A percentile compares a stretch with the other conserved stretches of the same genome.
Conservation (phyloP, 2,797 vertebrate genomes). For the Gambelia wislizenii region DNA sequence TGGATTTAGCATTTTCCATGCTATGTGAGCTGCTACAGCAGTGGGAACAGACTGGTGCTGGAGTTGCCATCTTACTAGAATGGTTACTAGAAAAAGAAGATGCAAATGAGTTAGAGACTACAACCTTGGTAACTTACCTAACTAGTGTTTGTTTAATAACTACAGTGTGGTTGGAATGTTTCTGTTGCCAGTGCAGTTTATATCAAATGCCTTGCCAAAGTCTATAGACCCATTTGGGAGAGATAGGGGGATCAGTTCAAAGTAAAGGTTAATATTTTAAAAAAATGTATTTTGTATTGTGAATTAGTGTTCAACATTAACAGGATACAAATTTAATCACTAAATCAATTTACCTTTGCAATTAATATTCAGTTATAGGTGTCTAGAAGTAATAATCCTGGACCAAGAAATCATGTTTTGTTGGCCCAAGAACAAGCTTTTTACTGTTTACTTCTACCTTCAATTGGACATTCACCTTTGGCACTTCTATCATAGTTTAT, state of each 20-base stretch:
- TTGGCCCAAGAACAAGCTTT: not conserved
- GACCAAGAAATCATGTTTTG: not conserved
- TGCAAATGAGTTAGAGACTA: conserved; percentile 41
- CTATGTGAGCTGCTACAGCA: conserved; percentile 86
- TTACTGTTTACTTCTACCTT: too few relatives aligned
- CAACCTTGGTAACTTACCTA: conserved; percentile 68
- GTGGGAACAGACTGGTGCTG: conserved; percentile 80
- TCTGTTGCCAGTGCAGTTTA: not conserved
- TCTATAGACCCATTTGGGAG: not conserved
- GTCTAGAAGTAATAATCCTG: not conserved
- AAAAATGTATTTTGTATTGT: not conserved
- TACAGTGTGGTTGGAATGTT: not conserved
- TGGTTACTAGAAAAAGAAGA: conserved; percentile 88
- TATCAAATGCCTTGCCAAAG: not conserved
- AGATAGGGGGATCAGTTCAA: conserved; percentile 16
- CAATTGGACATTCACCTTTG: not conserved
- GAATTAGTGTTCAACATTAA: conserved; percentile 12
- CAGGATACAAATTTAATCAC: not conserved
- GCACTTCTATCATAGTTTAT: not conserved
- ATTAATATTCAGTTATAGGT: not conserved
- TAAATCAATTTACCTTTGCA: not conserved
- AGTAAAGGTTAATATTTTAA: not conserved
- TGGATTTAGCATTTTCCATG: conserved; percentile 83
- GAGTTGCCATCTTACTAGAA: conserved; percentile 80
- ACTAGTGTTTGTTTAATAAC: not conserved